phyloP scores from a whole-genome alignment of 2,113 vertebrate species.

The Psilopogon haemacephalus region DNA sequence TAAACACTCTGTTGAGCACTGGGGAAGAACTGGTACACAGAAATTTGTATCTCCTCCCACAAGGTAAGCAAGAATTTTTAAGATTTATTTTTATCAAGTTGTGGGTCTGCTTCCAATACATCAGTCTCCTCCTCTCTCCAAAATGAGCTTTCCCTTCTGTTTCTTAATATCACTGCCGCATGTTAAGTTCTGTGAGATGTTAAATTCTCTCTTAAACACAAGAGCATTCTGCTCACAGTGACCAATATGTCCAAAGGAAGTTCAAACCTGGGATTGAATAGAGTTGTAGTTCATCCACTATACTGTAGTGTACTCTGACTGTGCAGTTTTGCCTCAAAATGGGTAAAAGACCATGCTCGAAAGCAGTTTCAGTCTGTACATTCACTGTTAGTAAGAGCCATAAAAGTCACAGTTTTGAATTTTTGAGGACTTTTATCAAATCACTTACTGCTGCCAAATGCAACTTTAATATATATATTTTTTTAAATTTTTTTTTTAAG shows the following conservation, averaged over 20 bases:
- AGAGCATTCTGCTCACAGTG: neutral
- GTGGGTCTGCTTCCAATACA: neutral
- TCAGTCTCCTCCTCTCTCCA: neutral
- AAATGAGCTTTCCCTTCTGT: neutral
- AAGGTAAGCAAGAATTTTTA: neutral
- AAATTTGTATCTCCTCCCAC: no score
- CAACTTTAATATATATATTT: no score
- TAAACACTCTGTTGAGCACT: neutral
- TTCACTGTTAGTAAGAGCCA: neutral
- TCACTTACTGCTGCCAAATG: neutral
- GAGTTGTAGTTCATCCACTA: neutral
- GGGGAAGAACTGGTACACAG: neutral
- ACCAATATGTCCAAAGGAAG: neutral
- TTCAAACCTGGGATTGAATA: neutral
- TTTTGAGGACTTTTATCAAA: neutral
- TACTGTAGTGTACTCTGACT: neutral
- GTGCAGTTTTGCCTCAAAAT: neutral
- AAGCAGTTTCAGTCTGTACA: neutral
- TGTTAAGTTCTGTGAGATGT: neutral
- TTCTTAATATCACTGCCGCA: neutral
- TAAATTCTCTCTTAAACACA: neutral
- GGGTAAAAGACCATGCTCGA: neutral
- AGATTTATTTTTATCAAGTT: neutral
- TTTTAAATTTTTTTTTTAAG: no score
- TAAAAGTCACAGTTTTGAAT: neutral